A percentile compares a stretch with the other conserved stretches of the same genome.
phyloP scores from a whole-genome alignment of 2,888 invertebrate genomes.

The Achlya flavicornis region DNA sequence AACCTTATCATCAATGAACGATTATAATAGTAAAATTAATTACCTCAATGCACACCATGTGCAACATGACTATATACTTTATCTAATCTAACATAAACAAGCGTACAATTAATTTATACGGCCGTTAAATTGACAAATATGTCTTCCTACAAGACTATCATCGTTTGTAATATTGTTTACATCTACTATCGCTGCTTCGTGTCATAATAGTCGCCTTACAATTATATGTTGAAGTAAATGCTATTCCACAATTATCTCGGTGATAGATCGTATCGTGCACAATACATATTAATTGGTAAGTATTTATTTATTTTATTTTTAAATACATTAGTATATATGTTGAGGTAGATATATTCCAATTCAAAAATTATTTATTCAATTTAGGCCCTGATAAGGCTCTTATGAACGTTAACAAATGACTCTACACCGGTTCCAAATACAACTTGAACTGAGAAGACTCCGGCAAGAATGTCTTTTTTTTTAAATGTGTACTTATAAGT shows the following conservation, averaged over 20 bases:
- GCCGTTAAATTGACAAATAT: neutral
- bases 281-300: neutral
- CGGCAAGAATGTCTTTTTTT: no score
- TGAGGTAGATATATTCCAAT: no score
- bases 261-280: neutral
- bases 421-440: no score
- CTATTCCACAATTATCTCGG: neutral
- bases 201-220: neutral
- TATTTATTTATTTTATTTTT: neutral
- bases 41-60: neutral
- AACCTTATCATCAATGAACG: neutral
- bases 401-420: no score
- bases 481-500: no score
- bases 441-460: no score
- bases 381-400: no score
- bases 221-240: neutral
- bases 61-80: neutral
- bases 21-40: neutral
- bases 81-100: neutral
- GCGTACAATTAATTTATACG: neutral
- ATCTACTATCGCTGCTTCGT: slow-evolving; percentile 1
- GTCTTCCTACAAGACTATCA: neutral
- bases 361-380: no score
- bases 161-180: neutral
- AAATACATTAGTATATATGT: no score